Evolutionary conservation across 2,888 invertebrate species (phyloP).

Genomic region (Acanthosepion esculentum): DNA sequence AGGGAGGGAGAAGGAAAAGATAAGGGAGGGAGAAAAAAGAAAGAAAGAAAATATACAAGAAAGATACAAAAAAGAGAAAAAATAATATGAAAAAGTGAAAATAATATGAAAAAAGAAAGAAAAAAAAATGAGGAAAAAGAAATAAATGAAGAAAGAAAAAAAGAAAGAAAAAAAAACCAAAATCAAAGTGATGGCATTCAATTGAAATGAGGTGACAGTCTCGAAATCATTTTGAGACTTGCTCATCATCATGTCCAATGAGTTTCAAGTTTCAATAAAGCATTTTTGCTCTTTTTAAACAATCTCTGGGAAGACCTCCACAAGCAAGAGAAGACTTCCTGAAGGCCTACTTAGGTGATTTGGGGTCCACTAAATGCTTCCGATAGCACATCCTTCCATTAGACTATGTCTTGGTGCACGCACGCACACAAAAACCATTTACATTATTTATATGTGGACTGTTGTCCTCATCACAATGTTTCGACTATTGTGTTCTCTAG

Average conservation of each 20-base stretch:
- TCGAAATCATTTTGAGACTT: background rate
- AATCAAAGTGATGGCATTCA: background rate
- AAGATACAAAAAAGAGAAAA: background rate
- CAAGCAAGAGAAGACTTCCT: background rate
- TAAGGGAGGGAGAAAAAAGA: background rate
- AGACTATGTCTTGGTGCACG: background rate
- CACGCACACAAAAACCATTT: background rate
- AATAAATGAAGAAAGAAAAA: too few species aligned
- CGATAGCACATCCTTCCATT: background rate
- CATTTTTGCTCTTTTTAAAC: background rate
- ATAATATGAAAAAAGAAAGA: background rate
- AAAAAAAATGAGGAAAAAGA: too few species aligned
- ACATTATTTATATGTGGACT: too few species aligned
- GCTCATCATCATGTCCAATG: background rate
- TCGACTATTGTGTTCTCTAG: too few species aligned
- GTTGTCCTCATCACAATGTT: too few species aligned
- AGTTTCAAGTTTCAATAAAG: background rate
- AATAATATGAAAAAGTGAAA: background rate
- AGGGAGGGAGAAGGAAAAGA: too few species aligned
- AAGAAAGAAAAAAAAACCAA: too few species aligned
- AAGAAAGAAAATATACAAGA: background rate
- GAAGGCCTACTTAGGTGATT: background rate
- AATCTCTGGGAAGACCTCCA: background rate
- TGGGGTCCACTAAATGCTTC: background rate
- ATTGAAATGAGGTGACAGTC: background rate